phyloP scores from a whole-genome alignment of 2,113 vertebrate species.

The Pollimyrus isidori region DNA sequence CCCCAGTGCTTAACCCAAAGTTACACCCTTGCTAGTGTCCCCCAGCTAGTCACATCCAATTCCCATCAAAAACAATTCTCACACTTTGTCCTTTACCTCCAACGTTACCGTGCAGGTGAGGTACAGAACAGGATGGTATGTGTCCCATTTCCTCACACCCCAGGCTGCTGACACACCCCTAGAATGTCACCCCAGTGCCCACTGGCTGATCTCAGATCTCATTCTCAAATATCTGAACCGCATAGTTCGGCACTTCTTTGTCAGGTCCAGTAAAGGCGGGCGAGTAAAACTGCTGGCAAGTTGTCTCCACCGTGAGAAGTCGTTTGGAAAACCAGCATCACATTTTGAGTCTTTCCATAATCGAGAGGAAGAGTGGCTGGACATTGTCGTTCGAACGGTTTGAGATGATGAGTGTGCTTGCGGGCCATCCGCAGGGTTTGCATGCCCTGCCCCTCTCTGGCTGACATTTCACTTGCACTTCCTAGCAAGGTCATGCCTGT shows the following conservation, averaged over 20 bases:
- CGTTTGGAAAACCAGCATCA: background rate
- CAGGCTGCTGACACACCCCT: background rate
- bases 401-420: conserved; percentile 14
- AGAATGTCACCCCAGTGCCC: background rate
- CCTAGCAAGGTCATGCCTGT: conserved; percentile 59
- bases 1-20: background rate
- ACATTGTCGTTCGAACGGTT: conserved; percentile 31
- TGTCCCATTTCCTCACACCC: rapidly evolving
- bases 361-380: background rate
- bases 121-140: background rate
- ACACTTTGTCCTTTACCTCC: background rate
- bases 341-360: background rate
- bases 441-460: conserved; percentile 38
- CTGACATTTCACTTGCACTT: conserved; percentile 50
- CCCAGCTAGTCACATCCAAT: background rate
- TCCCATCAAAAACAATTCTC: background rate
- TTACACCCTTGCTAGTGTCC: background rate
- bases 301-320: background rate
- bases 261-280: background rate
- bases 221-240: background rate
- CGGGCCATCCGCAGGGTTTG: conserved; percentile 33
- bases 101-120: background rate
- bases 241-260: background rate
- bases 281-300: background rate
- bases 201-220: background rate